phyloP scores from a whole-genome alignment of 2,797 vertebrate species.

The Nannoperca obscura region DNA sequence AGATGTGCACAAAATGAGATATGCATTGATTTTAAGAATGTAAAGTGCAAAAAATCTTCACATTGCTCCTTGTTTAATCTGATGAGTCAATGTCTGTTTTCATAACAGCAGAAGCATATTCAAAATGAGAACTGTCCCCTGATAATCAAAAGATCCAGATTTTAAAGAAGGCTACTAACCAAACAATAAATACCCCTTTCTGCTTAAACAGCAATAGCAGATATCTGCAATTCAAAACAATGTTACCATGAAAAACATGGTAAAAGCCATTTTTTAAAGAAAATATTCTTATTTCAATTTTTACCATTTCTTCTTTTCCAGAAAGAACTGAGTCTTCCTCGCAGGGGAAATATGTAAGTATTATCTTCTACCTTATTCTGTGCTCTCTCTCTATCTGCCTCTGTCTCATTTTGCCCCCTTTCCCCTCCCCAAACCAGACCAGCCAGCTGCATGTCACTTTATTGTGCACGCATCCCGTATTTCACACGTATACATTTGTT shows the following conservation, averaged over 20 bases:
- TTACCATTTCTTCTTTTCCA: conserved; percentile 63
- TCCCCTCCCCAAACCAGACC: conserved; percentile 37
- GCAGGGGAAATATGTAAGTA: conserved; percentile 86
- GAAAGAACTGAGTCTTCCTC: conserved; percentile 87
- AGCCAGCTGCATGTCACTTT: conserved; percentile 47
- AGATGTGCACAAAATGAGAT: too few relatives aligned
- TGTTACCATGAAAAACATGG: not conserved
- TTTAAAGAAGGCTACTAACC: not conserved
- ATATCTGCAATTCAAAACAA: conserved; percentile 29
- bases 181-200: not conserved
- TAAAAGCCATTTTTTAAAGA: not conserved
- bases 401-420: not conserved
- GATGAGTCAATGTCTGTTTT: not conserved
- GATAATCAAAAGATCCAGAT: not conserved
- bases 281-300: conserved; percentile 6
- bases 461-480: not conserved
- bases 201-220: not conserved
- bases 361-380: not conserved
- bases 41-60: not conserved
- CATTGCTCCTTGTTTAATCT: not conserved
- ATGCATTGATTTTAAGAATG: not conserved
- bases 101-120: conserved; percentile 3
- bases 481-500: conserved; percentile 32
- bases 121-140: not conserved
- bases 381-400: not conserved